Percentiles rank a stretch among this genome's conserved stretches.
phyloP scores from a whole-genome alignment of 2,113 vertebrate species.

The Oreochromis tanganicae region DNA sequence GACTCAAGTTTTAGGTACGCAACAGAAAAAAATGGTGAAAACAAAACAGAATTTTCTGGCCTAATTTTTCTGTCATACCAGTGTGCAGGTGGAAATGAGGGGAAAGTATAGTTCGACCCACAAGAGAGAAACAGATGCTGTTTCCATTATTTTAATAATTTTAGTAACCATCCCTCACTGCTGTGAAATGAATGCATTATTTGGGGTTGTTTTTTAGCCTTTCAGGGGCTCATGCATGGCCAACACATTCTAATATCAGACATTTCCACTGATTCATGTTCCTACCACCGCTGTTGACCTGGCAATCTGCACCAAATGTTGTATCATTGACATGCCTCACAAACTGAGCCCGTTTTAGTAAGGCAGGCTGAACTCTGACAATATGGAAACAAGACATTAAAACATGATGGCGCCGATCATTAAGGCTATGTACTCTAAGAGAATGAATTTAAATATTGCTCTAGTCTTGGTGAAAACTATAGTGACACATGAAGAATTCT shows the following conservation, averaged over 20 bases:
- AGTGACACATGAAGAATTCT: background rate
- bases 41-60: background rate
- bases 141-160: background rate
- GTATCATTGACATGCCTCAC: background rate
- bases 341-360: background rate
- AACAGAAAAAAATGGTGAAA: background rate
- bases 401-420: background rate
- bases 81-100: background rate
- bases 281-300: accelerated
- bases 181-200: background rate
- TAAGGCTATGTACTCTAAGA: background rate
- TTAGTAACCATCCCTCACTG: background rate
- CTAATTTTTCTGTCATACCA: background rate
- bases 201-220: background rate
- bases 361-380: background rate
- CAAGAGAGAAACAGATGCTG: background rate
- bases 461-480: background rate
- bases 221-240: accelerated
- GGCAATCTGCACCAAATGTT: background rate
- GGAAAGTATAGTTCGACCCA: background rate
- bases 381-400: background rate
- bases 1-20: background rate
- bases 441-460: background rate
- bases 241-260: background rate
- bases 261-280: background rate